Conservation (phyloP, 2,797 vertebrate species). For the Pelobates cultripes region DNA sequence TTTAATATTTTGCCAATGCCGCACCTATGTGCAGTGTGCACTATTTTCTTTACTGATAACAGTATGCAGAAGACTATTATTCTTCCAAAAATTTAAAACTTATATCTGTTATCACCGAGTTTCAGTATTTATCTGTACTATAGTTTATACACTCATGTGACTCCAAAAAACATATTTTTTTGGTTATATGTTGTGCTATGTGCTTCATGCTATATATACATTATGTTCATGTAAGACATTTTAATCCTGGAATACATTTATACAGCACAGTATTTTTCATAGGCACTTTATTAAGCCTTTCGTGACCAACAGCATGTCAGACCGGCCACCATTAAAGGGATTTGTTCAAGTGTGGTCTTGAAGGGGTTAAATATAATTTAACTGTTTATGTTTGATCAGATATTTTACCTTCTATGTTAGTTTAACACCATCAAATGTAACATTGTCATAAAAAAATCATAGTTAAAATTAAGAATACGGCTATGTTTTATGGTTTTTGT, state of each 20-base stretch:
- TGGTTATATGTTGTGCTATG: background rate
- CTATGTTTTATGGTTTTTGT: constrained; percentile 23
- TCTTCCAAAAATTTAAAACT: constrained; percentile 32
- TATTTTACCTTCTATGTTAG: background rate
- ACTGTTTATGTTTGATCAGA: constrained; percentile 47
- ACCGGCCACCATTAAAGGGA: no score
- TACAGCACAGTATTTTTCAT: constrained; percentile 52
- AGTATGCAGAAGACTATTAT: constrained; percentile 36
- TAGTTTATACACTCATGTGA: constrained; percentile 56
- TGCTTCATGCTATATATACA: background rate
- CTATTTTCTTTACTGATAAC: constrained; percentile 30
- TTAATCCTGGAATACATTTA: constrained; percentile 58
- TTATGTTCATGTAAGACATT: background rate
- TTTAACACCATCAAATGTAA: background rate
- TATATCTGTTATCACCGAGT: background rate
- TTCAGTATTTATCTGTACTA: constrained; percentile 10
- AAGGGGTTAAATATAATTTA: constrained; percentile 24
- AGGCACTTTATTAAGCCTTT: constrained; percentile 51
- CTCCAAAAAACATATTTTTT: constrained; percentile 46
- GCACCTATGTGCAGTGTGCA: constrained; percentile 19
- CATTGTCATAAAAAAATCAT: background rate
- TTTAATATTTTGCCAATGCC: constrained; percentile 9
- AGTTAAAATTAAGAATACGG: background rate
- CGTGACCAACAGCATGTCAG: no score
- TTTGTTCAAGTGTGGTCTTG: no score